Conservation (phyloP, 23 tunicate species). For the Oikopleura vanhoeffeni region DNA sequence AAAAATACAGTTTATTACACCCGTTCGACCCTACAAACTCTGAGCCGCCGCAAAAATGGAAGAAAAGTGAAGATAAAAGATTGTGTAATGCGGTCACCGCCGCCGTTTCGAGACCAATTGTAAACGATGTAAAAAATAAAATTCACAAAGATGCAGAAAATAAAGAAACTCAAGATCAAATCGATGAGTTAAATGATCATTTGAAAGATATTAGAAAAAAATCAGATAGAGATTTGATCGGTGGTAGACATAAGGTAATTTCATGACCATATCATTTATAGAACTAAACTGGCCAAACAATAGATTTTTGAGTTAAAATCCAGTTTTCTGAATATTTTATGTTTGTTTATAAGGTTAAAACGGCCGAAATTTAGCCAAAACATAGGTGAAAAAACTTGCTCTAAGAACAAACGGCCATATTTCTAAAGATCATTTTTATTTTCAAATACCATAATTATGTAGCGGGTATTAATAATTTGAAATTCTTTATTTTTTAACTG, state of each 20-base stretch:
- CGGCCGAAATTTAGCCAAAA: no score
- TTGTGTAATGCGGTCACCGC: not conserved
- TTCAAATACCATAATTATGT: no score
- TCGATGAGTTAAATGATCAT: not conserved
- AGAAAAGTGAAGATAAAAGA: not conserved
- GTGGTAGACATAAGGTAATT: not conserved
- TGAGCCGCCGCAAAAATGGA: not conserved
- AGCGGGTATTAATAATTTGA: no score
- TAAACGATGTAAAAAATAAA: not conserved
- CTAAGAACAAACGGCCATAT: no score
- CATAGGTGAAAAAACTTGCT: no score
- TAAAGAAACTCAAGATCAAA: not conserved
- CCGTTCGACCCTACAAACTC: not conserved
- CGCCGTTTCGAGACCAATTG: not conserved
- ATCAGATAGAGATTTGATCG: constrained; percentile 8
- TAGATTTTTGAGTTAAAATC: no score
- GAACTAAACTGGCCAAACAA: no score
- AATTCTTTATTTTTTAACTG: no score
- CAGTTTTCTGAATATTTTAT: no score
- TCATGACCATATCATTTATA: no score
- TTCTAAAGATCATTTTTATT: no score
- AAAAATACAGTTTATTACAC: not conserved
- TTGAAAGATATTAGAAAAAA: not conserved
- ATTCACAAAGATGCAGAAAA: not conserved
- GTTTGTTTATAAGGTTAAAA: no score